Percentiles rank a stretch among this genome's conserved stretches.
phyloP scores from a whole-genome alignment of 2,888 invertebrate species.

The Altica lythri region DNA sequence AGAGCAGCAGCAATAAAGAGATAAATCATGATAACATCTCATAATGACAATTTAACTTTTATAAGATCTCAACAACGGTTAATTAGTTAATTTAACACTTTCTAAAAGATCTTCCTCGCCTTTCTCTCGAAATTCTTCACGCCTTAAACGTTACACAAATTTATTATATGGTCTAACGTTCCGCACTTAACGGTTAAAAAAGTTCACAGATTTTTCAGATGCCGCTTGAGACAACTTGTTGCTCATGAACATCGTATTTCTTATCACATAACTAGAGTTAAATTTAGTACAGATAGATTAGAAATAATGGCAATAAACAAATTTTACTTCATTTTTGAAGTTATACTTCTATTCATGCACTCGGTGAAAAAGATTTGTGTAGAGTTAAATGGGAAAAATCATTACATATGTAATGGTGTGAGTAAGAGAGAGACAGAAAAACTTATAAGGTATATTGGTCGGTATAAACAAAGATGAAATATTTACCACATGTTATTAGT shows the following conservation, averaged over 20 bases:
- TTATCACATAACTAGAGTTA: conserved; percentile 5
- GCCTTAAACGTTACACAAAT: conserved; percentile 7
- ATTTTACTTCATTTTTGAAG: no score
- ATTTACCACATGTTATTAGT: no score
- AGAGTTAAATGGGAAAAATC: no score
- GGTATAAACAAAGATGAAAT: no score
- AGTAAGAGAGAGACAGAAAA: no score
- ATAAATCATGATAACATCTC: background rate
- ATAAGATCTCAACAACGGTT: background rate
- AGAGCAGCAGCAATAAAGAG: background rate
- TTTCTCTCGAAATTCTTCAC: conserved; percentile 5
- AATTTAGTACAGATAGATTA: no score
- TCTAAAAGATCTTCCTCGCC: background rate
- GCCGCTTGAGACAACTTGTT: background rate
- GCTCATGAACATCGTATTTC: background rate
- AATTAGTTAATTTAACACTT: conserved; percentile 5
- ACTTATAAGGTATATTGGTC: no score
- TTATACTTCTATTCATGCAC: no score
- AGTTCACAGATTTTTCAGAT: background rate
- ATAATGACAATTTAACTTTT: conserved; percentile 1
- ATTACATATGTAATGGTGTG: no score
- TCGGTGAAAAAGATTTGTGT: no score
- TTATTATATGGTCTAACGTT: conserved; percentile 3
- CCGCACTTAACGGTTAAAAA: background rate
- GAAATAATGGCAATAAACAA: no score